Evolutionary conservation across 2,888 invertebrate genomes (phyloP).

Genomic region (Melieria picta): DNA sequence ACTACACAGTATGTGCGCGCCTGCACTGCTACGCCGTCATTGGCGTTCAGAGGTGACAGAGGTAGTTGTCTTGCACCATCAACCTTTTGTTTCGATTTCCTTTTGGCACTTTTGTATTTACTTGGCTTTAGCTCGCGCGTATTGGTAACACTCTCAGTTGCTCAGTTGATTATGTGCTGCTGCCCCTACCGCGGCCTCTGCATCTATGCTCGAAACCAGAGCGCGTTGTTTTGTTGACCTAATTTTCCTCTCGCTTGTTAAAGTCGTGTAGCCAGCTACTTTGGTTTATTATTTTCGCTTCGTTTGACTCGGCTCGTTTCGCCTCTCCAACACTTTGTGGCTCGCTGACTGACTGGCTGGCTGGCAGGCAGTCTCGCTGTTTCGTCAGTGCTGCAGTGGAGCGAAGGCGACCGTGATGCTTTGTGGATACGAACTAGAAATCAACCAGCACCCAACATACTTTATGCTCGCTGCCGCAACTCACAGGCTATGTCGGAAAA

Average conservation of each 20-base stretch:
- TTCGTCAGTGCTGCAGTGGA: slow-evolving; percentile 16
- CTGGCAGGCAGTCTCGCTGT: background rate
- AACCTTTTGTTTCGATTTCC: background rate
- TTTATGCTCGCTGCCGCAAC: background rate
- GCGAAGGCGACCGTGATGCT: slow-evolving; percentile 29
- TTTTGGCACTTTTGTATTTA: background rate
- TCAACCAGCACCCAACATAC: slow-evolving; percentile 10
- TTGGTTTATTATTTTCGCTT: slow-evolving; percentile 27
- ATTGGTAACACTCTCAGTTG: slow-evolving; percentile 2
- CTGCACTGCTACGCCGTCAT: background rate
- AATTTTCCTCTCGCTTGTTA: slow-evolving; percentile 56
- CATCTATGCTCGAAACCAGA: slow-evolving; percentile 38
- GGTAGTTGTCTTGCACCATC: background rate
- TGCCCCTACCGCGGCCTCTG: background rate
- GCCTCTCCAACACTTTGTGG: slow-evolving; percentile 4
- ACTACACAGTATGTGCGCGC: background rate
- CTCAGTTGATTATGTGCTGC: slow-evolving; percentile 24
- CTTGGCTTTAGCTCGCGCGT: background rate
- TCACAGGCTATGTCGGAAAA: background rate
- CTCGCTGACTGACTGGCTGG: slow-evolving; percentile 5
- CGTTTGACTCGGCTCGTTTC: slow-evolving; percentile 18
- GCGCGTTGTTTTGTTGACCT: slow-evolving; percentile 58
- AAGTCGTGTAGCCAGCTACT: slow-evolving; percentile 32
- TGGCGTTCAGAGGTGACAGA: background rate
- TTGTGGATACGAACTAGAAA: slow-evolving; percentile 33